Base-by-base conservation (phyloP, 64 coral and sea anemone genomes). In the Porites lutea region DNA sequence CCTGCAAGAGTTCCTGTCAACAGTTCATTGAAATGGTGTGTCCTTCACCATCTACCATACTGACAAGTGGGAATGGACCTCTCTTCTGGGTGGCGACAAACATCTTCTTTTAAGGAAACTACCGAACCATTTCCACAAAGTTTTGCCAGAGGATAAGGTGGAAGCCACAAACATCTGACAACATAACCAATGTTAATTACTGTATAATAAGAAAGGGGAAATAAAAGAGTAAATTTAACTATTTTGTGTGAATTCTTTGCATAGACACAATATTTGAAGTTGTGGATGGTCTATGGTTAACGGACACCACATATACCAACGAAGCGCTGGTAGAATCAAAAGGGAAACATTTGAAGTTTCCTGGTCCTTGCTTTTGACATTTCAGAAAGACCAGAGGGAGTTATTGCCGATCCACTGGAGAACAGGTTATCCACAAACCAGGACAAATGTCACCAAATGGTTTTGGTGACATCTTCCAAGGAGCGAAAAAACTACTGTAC, bases 251-350 rank as follows among this genome's bases (percentile, higher is more conserved):
- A 54, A 54, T 54, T 54, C 65, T 94, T 5, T 77, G 62, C 7
- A 73, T 94, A 2, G 87, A 89, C n/a, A 94, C 92, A 18, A 94
- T 59, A 3, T 89, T 89, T 73, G 92, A 88, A 93, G n/a, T n/a
- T n/a, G n/a, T n/a, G n/a, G n/a, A n/a, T n/a, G n/a, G n/a, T n/a
- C n/a, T n/a, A n/a, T n/a, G n/a, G n/a, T n/a, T n/a, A n/a, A n/a
- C n/a, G n/a, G n/a, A n/a, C 51, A 93, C 92, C 16, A 54, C 87
- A 63, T 82, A 71, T 51, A 67, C n/a, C n/a, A 59, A 94, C 20
- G 87, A 94, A 51, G 18, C 54, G 2, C 65, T 89, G 19, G 72
- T 88, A 43, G 71, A 65, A 49, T 13, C 23, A 19, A 68, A 54
- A 0, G 77, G 75, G 20, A 94, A 89, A 62, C 92, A 94, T 19